Base-by-base conservation (phyloP, 2,888 invertebrate species). In the Lamproptera curius region DNA sequence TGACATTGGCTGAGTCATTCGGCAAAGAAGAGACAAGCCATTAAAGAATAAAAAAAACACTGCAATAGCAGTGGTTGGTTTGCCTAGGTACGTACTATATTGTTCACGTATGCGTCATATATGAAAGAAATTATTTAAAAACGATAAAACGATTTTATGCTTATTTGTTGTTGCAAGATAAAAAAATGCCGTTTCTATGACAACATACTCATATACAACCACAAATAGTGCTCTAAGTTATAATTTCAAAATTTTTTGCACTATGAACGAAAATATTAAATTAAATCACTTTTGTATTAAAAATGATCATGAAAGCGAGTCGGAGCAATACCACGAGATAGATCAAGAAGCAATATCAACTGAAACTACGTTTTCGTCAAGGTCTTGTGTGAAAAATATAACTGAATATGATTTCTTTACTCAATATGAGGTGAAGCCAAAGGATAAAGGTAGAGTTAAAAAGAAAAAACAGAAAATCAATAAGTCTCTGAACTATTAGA, bases 311-410 rank as follows among this genome's bases (percentile, higher is more conserved):
- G 67, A 70, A 28, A 70, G 62, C 53, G 79, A 76, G 44, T 77
- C 78, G 36, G 76, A 85, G 62, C 77, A 81, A 52, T 83, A 85
- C 58, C 73, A 84, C 31, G 84, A 85, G 65, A 81, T 82, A 50
- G 67, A 66, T 44, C 62, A 70, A 51, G 68, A 68, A 4, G 60
- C 59, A 41, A 49, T 60, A 16, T 48, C 56, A 33, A 65, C 70
- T 48, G 67, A 71, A 50, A 62, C 57, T 13, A 52, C 58, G 17
- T 64, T 65, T 26, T 54, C 59, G 23, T 50, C 62, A 1, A 61
- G 65, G 49, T 52, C 58, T 15, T 51, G 60, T 1, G 31, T 50
- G 11, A 70, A 63, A 56, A 46, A 62, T 6, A 46, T 70, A 5
- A 71, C 65, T 37, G 70, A 72, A 47, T 67, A 69, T 46, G 76